These are phyloP conservation scores for Drosophila santomea DNA, from an alignment of 1,140 invertebrate species.

Conservation along the genomic window DNA sequence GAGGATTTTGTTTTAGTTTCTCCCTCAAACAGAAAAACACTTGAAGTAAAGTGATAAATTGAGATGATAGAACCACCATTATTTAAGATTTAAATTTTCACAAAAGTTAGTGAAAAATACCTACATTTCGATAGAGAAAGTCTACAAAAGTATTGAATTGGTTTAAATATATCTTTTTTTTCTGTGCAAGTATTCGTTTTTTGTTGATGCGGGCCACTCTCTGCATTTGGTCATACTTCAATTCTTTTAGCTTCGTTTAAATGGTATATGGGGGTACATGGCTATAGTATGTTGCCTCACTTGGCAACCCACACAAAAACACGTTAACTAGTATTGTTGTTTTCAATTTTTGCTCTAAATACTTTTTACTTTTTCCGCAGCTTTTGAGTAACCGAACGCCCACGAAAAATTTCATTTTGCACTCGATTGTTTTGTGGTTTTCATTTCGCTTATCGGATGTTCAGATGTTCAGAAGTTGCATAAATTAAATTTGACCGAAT, in stretches of 20 bases:
- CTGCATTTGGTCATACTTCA: conserved; percentile 73
- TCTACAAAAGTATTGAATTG: not conserved
- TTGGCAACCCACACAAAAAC: conserved; percentile 40
- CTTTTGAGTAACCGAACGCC: conserved; percentile 59
- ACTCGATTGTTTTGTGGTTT: conserved; percentile 23
- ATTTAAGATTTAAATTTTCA: not conserved
- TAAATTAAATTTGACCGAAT: conserved; percentile 67
- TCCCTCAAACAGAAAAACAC: not conserved
- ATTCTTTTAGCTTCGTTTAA: conserved; percentile 58
- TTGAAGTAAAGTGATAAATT: not conserved
- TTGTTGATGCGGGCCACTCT: conserved; percentile 17
- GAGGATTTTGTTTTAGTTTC: conserved; percentile 15
- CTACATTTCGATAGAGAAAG: not conserved
- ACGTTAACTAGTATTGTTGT: conserved; percentile 26
- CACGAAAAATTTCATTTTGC: conserved; percentile 60
- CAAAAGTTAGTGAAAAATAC: not conserved
- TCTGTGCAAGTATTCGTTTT: conserved; percentile 10
- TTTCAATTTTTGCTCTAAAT: conserved; percentile 76
- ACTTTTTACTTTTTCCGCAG: conserved; percentile 57
- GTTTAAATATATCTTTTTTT: not conserved
- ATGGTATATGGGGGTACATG: not conserved
- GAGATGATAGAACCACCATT: no score
- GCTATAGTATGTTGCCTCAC: conserved; percentile 54
- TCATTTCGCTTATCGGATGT: conserved; percentile 38
- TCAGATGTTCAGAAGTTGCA: conserved; percentile 65